Conservation (phyloP, 2,888 invertebrate species). For the Drosophila affinis region DNA sequence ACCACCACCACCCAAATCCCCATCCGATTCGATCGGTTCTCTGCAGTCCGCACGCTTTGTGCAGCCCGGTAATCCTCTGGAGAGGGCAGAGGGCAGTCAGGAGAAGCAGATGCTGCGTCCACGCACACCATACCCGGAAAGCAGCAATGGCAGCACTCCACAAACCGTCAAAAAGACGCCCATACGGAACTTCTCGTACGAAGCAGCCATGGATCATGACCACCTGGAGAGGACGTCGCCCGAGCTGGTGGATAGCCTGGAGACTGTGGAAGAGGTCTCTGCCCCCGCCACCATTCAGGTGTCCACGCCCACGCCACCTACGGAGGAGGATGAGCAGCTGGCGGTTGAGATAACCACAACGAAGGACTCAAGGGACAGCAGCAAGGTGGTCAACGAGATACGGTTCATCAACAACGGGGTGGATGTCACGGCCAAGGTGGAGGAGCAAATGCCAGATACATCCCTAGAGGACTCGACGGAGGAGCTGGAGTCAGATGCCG, state of each 20-base stretch:
- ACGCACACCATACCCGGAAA: conserved; percentile 81
- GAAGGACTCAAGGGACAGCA: conserved; percentile 76
- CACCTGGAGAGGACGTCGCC: conserved; percentile 76
- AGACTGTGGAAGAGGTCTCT: conserved; percentile 65
- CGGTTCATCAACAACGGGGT: conserved; percentile 83
- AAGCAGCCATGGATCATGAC: conserved; percentile 76
- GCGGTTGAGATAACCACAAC: conserved; percentile 81
- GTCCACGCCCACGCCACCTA: conserved; percentile 71
- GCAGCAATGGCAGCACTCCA: conserved; percentile 68
- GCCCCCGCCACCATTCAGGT: conserved; percentile 51
- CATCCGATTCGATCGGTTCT: conserved; percentile 65
- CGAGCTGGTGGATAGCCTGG: conserved; percentile 75
- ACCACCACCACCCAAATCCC: conserved; percentile 64
- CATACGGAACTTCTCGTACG: conserved; percentile 77
- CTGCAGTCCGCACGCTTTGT: conserved; percentile 63
- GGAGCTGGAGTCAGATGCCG: conserved; percentile 58
- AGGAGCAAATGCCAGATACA: conserved; percentile 67
- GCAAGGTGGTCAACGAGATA: conserved; percentile 81
- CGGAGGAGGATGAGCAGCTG: conserved; percentile 82
- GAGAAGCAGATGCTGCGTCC: conserved; percentile 75
- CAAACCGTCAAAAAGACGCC: conserved; percentile 72
- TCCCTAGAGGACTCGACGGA: conserved; percentile 56
- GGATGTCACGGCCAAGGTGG: conserved; percentile 82
- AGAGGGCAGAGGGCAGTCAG: conserved; percentile 43
- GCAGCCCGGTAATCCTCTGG: conserved; percentile 50